These are phyloP conservation scores for Hirudinaria manillensis DNA, from an alignment of 2,888 invertebrate species.

Conservation along the genomic window DNA sequence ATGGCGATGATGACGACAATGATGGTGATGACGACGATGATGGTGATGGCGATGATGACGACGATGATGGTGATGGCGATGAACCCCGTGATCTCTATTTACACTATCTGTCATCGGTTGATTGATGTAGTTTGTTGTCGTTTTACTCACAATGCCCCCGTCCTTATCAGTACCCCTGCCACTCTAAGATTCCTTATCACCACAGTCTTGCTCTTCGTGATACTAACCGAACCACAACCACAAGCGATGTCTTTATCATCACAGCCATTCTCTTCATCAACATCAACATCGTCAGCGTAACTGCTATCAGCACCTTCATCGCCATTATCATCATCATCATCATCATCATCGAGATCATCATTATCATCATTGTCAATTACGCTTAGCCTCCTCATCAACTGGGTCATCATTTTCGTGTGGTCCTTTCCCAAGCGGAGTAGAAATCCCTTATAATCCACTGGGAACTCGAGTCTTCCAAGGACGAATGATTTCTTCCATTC, in stretches of 20 bases:
- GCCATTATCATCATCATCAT: slow-evolving; percentile 26
- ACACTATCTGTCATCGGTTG: neutral
- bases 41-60: slow-evolving; percentile 21
- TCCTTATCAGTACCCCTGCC: neutral
- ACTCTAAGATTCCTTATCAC: neutral
- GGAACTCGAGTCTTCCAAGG: too few species aligned
- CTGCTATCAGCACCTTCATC: slow-evolving; percentile 28
- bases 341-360: slow-evolving; percentile 11
- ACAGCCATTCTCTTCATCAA: slow-evolving; percentile 12
- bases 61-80: slow-evolving; percentile 17
- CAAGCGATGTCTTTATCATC: neutral
- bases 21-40: slow-evolving; percentile 28
- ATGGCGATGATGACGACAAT: slow-evolving; percentile 18
- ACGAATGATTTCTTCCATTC: too few species aligned
- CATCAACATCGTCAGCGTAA: slow-evolving; percentile 14
- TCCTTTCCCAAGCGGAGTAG: too few species aligned
- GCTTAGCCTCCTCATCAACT: slow-evolving; percentile 16
- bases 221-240: neutral
- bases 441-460: too few species aligned
- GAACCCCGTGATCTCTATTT: neutral
- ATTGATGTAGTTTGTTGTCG: neutral
- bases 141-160: neutral
- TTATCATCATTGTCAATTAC: slow-evolving; percentile 15
- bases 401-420: neutral
- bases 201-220: neutral